These are phyloP conservation scores for Phrynosoma platyrhinos DNA, from an alignment of 2,113 vertebrate species.

Conservation along the genomic window DNA sequence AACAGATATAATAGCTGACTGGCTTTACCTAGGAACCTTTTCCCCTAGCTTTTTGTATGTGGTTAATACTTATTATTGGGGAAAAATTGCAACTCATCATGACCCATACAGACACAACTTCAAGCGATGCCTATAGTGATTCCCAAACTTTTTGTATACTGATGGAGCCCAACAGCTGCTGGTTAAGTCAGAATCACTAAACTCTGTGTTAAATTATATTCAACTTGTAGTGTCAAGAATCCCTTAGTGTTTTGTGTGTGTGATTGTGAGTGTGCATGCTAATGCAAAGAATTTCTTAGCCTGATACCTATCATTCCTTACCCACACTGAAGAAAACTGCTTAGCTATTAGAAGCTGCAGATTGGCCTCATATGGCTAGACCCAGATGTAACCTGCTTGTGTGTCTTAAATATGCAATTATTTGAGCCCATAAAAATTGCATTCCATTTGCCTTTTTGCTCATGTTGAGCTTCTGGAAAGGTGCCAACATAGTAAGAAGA, in stretches of 20 bases:
- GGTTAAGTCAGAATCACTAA: slow-evolving; percentile 9
- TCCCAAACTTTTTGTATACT: background rate
- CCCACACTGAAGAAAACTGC: background rate
- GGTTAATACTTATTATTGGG: background rate
- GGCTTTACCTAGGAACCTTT: background rate
- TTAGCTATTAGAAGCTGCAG: slow-evolving; percentile 21
- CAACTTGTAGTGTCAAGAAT: background rate
- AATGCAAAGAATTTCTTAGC: background rate
- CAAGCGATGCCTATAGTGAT: background rate
- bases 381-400: slow-evolving; percentile 31
- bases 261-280: background rate
- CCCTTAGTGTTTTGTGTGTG: background rate
- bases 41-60: background rate
- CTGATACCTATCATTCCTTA: background rate
- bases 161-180: background rate
- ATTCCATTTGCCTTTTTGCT: slow-evolving; percentile 25
- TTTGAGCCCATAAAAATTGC: slow-evolving; percentile 18
- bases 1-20: background rate
- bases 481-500: slow-evolving; percentile 9
- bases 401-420: slow-evolving; percentile 37
- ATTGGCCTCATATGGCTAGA: slow-evolving; percentile 17
- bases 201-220: background rate
- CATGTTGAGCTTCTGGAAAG: slow-evolving; percentile 10
- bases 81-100: background rate
- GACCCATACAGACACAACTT: background rate